phyloP scores from a whole-genome alignment of 2,888 invertebrate genomes.

The Mythimna pallens region DNA sequence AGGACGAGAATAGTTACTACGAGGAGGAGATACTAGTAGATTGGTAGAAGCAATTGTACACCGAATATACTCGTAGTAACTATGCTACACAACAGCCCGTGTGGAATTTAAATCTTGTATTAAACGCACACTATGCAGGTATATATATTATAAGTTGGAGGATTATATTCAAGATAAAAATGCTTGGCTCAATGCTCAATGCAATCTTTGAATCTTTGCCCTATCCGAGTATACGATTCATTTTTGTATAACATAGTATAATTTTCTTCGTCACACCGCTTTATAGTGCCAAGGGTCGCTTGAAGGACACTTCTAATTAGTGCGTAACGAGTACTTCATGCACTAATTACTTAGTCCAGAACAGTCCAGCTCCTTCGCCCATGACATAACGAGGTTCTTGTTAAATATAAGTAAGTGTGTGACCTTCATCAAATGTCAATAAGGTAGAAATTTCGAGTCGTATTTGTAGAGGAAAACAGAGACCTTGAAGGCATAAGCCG shows the following conservation, averaged over 20 bases:
- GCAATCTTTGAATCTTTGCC: too few species aligned
- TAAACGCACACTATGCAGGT: too few species aligned
- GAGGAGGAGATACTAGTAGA: too few species aligned
- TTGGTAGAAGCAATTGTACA: background rate
- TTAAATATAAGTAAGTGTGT: background rate
- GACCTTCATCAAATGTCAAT: conserved; percentile 24
- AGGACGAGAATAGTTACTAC: too few species aligned
- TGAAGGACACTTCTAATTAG: conserved; percentile 46
- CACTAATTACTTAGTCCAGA: conserved; percentile 37
- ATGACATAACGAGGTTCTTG: conserved; percentile 8
- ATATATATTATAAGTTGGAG: too few species aligned
- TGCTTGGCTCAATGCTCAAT: too few species aligned
- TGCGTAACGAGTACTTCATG: conserved; percentile 39
- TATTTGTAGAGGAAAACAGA: conserved; percentile 20
- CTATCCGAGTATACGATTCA: background rate
- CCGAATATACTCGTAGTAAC: background rate
- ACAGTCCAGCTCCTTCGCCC: conserved; percentile 6
- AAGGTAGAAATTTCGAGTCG: conserved; percentile 1
- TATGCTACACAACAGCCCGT: too few species aligned
- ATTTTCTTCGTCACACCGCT: conserved; percentile 1
- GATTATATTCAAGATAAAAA: too few species aligned
- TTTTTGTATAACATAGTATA: background rate
- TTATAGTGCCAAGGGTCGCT: conserved; percentile 29
- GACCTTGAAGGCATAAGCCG: conserved; percentile 15
- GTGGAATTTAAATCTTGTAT: too few species aligned